A percentile compares a stretch with the other conserved stretches of the same genome.
Evolutionary conservation across 92 coral and sea anemone species (phyloP).

Genomic region (Phymanthus crucifer): DNA sequence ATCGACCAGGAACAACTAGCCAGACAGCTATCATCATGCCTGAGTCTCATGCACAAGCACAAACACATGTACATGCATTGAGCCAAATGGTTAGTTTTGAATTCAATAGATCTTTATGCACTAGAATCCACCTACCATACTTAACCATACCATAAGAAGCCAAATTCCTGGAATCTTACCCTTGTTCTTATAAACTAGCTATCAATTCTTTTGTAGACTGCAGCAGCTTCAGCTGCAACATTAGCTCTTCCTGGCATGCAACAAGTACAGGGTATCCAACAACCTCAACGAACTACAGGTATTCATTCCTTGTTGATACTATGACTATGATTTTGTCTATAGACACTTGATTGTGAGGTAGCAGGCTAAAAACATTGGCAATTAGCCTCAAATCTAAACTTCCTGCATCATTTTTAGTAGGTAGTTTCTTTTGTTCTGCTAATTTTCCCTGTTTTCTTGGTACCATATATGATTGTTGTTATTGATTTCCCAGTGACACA

Average conservation of each 20-base stretch:
- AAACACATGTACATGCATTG: conserved; percentile 69
- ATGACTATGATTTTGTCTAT: too few relatives aligned
- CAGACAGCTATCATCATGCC: conserved; percentile 85
- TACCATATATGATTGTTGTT: not conserved
- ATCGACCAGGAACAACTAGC: conserved; percentile 68
- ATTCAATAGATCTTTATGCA: not conserved
- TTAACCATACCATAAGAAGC: too few relatives aligned
- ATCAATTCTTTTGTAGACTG: conserved; percentile 42
- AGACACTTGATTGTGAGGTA: not conserved
- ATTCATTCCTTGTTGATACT: not conserved
- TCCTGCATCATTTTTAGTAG: too few relatives aligned
- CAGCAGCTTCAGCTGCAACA: conserved; percentile 89
- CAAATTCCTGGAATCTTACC: not conserved
- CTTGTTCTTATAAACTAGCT: not conserved
- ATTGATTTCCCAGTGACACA: conserved; percentile 22
- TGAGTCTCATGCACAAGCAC: conserved; percentile 49
- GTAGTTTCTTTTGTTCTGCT: too few relatives aligned
- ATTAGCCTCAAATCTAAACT: too few relatives aligned
- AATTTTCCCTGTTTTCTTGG: too few relatives aligned
- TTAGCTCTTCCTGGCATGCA: conserved; percentile 82
- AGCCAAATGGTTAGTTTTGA: conserved; percentile 68
- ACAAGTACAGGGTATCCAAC: conserved; percentile 75
- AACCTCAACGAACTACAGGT: conserved; percentile 52
- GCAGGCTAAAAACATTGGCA: too few relatives aligned
- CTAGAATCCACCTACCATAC: too few relatives aligned